Evolutionary conservation across 1,140 invertebrate genomes (phyloP), one percentile per base, ranked within the genome.

Genomic region (Pseudomyrmex concolor): DNA sequence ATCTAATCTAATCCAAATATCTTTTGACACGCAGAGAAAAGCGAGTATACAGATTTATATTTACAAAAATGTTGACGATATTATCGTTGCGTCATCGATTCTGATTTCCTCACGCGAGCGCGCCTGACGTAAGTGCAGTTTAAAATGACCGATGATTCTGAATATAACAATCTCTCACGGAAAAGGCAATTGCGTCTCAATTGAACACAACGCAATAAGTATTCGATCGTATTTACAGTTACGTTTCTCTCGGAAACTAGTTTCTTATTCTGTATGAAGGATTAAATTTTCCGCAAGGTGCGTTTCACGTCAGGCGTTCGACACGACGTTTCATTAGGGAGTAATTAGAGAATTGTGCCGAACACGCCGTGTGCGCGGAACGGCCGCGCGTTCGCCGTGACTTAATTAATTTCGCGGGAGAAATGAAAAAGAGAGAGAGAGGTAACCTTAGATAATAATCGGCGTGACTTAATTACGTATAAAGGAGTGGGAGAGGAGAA

Each of bases 371-470:
- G 25, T 45, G 74, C 64, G 74, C 64, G 74, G 54, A 78, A 78
- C 64, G 34, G 34, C 34, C 34, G 34, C 34, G 64, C 63, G 64
- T 45, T 77, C 48, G 62, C 43, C 57, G 59, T 43, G 48, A 51
- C 62, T 66, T 80, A 80, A 80, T 80, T 80, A 80, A 80, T 80
- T 71, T 80, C 66, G 54, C 76, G 22, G 25, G 25, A 67, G 73
- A 59, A 51, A 59, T 45, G 22, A 34, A 5, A 34, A 0, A 25
- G 34, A 34, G 34, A 34, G 5, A 34, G 5, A 34, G 34, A 34
- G 34, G 76, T 80, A 80, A 80, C 66, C 76, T 71, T 59, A 80
- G 76, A 80, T 80, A 12, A 22, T 80, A 80, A 80, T 80, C 76
- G 76, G 66, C 54, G 76, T 54, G 54, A 80, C 76, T 80, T 80